phyloP scores from a whole-genome alignment of 2,113 vertebrate genomes.

The Mesitornis unicolor region DNA sequence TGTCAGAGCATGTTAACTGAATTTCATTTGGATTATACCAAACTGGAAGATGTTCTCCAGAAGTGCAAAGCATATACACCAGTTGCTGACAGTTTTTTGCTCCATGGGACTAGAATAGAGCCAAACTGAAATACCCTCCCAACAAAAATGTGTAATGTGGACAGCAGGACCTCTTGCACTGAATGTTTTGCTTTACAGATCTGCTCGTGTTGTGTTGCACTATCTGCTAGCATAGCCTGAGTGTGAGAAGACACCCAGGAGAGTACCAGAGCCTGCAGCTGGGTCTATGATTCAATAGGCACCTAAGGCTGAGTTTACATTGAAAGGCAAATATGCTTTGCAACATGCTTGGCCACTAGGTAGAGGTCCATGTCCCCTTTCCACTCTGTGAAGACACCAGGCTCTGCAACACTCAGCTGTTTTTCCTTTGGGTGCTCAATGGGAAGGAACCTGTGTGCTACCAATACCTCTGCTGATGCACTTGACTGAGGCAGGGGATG shows the following conservation, averaged over 20 bases:
- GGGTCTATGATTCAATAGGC: neutral
- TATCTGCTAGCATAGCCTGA: neutral
- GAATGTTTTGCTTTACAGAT: neutral
- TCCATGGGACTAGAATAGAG: neutral
- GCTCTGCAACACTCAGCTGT: neutral
- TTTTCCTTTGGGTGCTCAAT: neutral
- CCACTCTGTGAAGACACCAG: neutral
- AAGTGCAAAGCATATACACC: neutral
- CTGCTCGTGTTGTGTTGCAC: neutral
- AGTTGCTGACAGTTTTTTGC: neutral
- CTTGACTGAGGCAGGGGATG: neutral
- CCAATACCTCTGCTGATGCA: neutral
- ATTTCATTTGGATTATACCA: neutral
- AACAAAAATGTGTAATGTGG: accelerated
- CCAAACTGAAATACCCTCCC: neutral
- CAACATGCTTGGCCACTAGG: neutral
- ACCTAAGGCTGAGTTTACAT: neutral
- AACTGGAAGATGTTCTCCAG: neutral
- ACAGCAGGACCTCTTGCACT: neutral
- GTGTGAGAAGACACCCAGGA: neutral
- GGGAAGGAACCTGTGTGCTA: neutral
- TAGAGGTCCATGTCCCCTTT: neutral
- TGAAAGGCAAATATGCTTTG: neutral
- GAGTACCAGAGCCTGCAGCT: neutral
- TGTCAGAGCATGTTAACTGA: neutral